Conservation (phyloP, 2,113 vertebrate genomes). For the Corythornis cristatus region DNA sequence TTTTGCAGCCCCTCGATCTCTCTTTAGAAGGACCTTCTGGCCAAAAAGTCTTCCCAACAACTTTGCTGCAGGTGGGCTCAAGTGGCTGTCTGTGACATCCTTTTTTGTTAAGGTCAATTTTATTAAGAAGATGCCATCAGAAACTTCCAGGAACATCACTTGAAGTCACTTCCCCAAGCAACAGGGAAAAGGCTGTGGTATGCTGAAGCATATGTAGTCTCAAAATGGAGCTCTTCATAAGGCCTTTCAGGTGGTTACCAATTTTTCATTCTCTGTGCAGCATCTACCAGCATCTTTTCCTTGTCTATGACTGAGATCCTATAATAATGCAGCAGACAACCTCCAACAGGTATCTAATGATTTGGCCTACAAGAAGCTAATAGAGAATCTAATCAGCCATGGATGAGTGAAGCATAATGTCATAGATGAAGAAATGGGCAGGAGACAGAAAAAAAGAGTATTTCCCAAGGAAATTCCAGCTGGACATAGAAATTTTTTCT, state of each 20-base stretch:
- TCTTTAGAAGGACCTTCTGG: not conserved
- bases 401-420: not conserved
- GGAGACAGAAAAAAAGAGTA: not conserved
- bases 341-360: not conserved
- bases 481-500: not conserved
- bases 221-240: not conserved
- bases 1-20: not conserved
- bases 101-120: not conserved
- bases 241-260: not conserved
- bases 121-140: not conserved
- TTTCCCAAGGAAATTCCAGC: not conserved
- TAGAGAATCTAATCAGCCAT: not conserved
- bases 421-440: conserved; percentile 11
- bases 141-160: not conserved
- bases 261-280: not conserved
- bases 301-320: not conserved
- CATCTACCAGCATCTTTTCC: not conserved
- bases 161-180: not conserved
- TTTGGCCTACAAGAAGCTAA: not conserved
- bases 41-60: not conserved
- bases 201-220: not conserved
- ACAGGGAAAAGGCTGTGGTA: not conserved
- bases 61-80: not conserved
- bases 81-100: not conserved
- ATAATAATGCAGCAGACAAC: not conserved